Percentiles rank a stretch among this genome's conserved stretches.
Evolutionary conservation across 2,888 invertebrate species (phyloP).

Genomic region (Catocala fraxini): DNA sequence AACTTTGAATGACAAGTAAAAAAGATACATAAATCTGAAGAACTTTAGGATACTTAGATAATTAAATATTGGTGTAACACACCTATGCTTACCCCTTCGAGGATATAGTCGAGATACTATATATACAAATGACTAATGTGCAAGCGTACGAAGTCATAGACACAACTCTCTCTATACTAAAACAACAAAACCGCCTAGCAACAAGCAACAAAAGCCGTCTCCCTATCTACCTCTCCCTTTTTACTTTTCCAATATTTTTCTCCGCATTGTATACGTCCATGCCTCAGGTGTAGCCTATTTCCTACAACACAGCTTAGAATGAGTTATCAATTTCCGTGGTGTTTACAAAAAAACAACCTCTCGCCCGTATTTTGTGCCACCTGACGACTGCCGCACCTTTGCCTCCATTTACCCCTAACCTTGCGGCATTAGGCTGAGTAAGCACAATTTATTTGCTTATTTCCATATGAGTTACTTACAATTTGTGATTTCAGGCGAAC

Average conservation of each 20-base stretch:
- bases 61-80: too few relatives aligned
- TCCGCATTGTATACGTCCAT: background rate
- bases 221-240: background rate
- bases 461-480: slow-evolving; percentile 3
- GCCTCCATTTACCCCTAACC: background rate
- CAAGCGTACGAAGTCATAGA: too few relatives aligned
- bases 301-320: slow-evolving; percentile 2
- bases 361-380: slow-evolving; percentile 9
- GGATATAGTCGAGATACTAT: too few relatives aligned
- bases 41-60: too few relatives aligned
- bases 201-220: background rate
- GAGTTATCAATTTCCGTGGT: slow-evolving; percentile 21
- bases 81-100: too few relatives aligned
- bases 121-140: too few relatives aligned
- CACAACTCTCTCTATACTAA: too few relatives aligned
- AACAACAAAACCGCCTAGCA: too few relatives aligned
- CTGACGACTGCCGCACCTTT: slow-evolving; percentile 8
- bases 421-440: background rate
- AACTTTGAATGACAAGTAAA: too few relatives aligned
- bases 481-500: too few relatives aligned
- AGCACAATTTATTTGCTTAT: slow-evolving; percentile 10
- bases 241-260: background rate
- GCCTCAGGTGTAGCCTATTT: slow-evolving; percentile 9
- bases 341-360: slow-evolving; percentile 5
- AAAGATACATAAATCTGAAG: too few relatives aligned